Base-by-base conservation (phyloP, 2,113 vertebrate species). In the Lathamus discolor region DNA sequence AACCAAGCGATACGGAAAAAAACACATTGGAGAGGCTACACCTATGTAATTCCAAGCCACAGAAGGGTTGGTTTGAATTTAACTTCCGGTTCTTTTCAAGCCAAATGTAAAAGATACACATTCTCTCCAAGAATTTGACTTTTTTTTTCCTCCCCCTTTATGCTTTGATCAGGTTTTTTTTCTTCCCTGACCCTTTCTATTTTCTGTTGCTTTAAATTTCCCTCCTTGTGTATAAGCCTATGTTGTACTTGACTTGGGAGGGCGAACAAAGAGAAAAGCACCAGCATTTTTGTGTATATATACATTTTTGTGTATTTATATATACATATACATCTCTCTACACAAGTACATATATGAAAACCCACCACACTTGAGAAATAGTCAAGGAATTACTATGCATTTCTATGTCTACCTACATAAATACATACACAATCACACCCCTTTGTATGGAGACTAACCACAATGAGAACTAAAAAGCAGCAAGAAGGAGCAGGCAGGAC, bases 261-360 rank as follows among this genome's bases (percentile, higher is more conserved):
- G 15, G 14, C 85, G 72, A 90, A 49, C 4, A 84, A n/a, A 62
- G 10, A 67, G 13, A 41, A 77, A 93, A 90, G 7, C n/a, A 83
- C 59, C 13, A 35, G 12, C 10, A 77, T 77, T 51, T 64, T 7
- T 52, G 33, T 48, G 7, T 17, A 3, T 51, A 19, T 41, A 35
- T 1, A 43, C 2, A 59, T 54, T 10, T 54, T n/a, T 0, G 0
- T 23, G 2, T 43, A 25, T 76, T 28, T 68, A 48, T 33, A 55
- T 27, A 31, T 9, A 37, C 3, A 49, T 11, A 51, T 4, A 11
- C 7, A 17, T 27, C 18, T 59, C 70, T 81, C 16, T 22, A 63
- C 2, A 9, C 4, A 62, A 84, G 3, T 7, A 7, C 4, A 1
- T 4, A 46, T 25, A 75, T 44, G 13, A 90, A 88, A 90, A 54